Evolutionary conservation across 2,797 vertebrate species (phyloP).

Genomic region (Megaceryle alcyon): DNA sequence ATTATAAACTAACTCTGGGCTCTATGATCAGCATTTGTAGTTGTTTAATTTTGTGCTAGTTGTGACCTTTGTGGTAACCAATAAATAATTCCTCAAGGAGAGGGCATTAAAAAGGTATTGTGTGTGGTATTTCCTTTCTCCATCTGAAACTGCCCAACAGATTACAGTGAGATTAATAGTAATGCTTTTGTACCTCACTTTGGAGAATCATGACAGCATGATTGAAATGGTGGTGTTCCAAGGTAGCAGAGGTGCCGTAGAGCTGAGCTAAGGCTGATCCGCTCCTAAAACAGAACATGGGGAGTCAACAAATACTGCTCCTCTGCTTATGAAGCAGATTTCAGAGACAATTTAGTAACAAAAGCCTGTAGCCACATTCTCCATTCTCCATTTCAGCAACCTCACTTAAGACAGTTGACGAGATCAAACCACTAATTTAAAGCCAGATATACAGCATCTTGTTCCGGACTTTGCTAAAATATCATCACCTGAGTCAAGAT

Average conservation of each 20-base stretch:
- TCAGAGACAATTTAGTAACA: neutral
- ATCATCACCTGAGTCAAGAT: neutral
- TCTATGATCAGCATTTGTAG: constrained; percentile 48
- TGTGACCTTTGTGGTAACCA: constrained; percentile 59
- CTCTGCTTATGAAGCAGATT: neutral
- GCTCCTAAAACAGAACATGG: constrained; percentile 82
- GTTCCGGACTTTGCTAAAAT: neutral
- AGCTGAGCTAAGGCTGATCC: constrained; percentile 96
- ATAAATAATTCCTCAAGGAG: constrained; percentile 58
- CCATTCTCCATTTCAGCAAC: neutral
- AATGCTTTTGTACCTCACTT: constrained; percentile 88
- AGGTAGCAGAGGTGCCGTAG: constrained; percentile 96
- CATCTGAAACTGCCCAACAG: constrained; percentile 7
- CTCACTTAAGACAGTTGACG: neutral
- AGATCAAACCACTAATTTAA: neutral
- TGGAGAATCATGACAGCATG: constrained; percentile 99
- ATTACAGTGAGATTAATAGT: constrained; percentile 30
- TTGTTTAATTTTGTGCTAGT: constrained; percentile 60
- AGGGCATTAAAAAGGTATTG: constrained; percentile 33
- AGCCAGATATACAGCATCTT: neutral
- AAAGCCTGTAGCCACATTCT: neutral
- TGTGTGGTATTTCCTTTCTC: constrained; percentile 16
- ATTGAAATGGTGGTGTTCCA: constrained; percentile 99
- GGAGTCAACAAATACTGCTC: neutral
- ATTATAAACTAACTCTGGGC: constrained; percentile 34